Evolutionary conservation across 1,140 invertebrate genomes (phyloP).

Genomic region (Calosoma granatense): DNA sequence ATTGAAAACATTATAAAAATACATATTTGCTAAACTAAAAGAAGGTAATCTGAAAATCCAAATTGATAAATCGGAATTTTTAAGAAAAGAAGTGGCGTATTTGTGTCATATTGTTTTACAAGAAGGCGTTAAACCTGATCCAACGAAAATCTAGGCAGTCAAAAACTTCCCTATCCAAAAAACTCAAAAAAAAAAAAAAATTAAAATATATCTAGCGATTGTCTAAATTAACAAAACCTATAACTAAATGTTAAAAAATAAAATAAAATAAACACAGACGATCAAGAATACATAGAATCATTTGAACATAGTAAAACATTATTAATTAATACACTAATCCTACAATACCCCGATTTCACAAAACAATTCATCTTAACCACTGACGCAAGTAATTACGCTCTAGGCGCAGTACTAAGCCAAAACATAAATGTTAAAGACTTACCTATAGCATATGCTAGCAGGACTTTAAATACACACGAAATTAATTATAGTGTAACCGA

Average conservation of each 20-base stretch:
- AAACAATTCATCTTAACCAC: too few relatives aligned
- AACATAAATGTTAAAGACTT: not conserved
- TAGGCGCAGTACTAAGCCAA: not conserved
- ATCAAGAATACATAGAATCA: slow-evolving; percentile 16
- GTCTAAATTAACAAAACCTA: slow-evolving; percentile 14
- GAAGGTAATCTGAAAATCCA: slow-evolving; percentile 19
- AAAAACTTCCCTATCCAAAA: slow-evolving; percentile 30
- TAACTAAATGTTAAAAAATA: slow-evolving; percentile 12
- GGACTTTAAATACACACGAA: not conserved
- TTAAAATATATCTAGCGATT: slow-evolving; percentile 14
- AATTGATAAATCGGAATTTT: slow-evolving; percentile 22
- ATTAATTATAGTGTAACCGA: not conserved
- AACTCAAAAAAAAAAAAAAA: slow-evolving; percentile 29
- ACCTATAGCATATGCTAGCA: too few relatives aligned
- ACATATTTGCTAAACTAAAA: slow-evolving; percentile 21
- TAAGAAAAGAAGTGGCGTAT: slow-evolving; percentile 30
- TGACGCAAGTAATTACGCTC: slow-evolving; percentile 26
- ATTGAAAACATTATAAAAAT: slow-evolving; percentile 23
- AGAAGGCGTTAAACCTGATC: slow-evolving; percentile 31
- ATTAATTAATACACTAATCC: slow-evolving; percentile 15
- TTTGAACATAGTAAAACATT: slow-evolving; percentile 15
- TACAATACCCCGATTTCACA: too few relatives aligned
- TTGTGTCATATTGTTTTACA: slow-evolving; percentile 32
- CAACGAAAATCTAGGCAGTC: slow-evolving; percentile 28
- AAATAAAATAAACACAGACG: slow-evolving; percentile 16